Evolutionary conservation across 2,113 vertebrate genomes (phyloP).

Genomic region (Halcyon malimbica): DNA sequence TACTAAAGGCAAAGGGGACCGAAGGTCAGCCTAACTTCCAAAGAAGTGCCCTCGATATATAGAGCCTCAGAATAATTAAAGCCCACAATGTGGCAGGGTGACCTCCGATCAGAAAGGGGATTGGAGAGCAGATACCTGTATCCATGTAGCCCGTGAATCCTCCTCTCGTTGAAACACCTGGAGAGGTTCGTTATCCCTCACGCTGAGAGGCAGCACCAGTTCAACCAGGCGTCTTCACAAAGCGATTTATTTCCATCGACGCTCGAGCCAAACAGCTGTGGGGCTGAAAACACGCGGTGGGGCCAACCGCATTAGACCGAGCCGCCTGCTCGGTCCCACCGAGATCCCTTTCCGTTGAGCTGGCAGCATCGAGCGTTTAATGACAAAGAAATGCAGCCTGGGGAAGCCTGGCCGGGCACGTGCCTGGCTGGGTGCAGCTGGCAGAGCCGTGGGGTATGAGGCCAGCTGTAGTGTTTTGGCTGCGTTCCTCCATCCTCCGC

Average conservation of each 20-base stretch:
- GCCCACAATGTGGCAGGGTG: neutral
- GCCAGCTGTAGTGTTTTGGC: slow-evolving; percentile 46
- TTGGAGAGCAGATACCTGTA: neutral
- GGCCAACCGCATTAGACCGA: neutral
- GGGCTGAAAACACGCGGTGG: neutral
- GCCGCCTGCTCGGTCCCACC: neutral
- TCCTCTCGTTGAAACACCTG: neutral
- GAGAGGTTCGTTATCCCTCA: rapidly evolving
- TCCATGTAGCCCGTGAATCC: neutral
- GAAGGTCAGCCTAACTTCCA: neutral
- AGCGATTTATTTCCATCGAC: neutral
- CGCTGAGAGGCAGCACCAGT: neutral
- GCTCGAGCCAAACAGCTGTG: neutral
- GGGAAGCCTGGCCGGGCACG: neutral
- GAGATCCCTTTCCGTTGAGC: neutral
- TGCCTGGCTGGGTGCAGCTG: slow-evolving; percentile 28
- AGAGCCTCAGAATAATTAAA: neutral
- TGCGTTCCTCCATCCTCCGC: neutral
- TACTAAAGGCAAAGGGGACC: neutral
- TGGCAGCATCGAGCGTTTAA: neutral
- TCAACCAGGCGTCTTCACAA: neutral
- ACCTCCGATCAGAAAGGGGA: neutral
- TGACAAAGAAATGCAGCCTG: neutral
- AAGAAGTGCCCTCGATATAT: neutral
- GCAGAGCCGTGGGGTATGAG: neutral